phyloP scores from a whole-genome alignment of 2,797 vertebrate genomes.

The Fistularia tabacaria region DNA sequence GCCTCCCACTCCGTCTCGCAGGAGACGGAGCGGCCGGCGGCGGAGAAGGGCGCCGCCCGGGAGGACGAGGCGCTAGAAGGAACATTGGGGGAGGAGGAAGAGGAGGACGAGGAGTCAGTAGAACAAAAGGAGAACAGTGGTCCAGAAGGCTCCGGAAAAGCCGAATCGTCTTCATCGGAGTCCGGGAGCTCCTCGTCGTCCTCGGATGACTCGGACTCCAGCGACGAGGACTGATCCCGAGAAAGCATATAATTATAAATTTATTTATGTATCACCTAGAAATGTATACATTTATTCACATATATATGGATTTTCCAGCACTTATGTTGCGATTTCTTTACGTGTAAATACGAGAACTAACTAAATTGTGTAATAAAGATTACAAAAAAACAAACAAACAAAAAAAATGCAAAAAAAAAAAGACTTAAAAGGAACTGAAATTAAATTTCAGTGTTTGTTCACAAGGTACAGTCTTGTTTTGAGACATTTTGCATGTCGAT shows the following conservation, averaged over 20 bases:
- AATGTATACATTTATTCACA: constrained; percentile 79
- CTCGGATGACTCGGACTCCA: constrained; percentile 92
- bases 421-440: constrained; percentile 85
- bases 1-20: constrained; percentile 71
- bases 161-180: constrained; percentile 86
- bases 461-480: constrained; percentile 95
- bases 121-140: constrained; percentile 93
- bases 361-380: constrained; percentile 86
- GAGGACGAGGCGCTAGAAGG: constrained; percentile 72
- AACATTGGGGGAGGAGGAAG: constrained; percentile 78
- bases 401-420: constrained; percentile 38
- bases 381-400: constrained; percentile 50
- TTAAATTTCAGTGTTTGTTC: constrained; percentile 94
- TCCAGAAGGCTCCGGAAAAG: constrained; percentile 93
- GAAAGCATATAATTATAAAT: constrained; percentile 75
- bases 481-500: constrained; percentile 99
- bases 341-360: constrained; percentile 91
- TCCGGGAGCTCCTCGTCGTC: constrained; percentile 87
- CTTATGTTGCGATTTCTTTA: constrained; percentile 83
- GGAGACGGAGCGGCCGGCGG: constrained; percentile 57
- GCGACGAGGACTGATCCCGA: constrained; percentile 89
- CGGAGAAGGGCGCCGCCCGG: constrained; percentile 68
- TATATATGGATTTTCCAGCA: constrained; percentile 80
- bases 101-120: constrained; percentile 79
- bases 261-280: constrained; percentile 81